phyloP scores from a whole-genome alignment of 2,113 vertebrate genomes.

The Dicrurus megarhynchus region DNA sequence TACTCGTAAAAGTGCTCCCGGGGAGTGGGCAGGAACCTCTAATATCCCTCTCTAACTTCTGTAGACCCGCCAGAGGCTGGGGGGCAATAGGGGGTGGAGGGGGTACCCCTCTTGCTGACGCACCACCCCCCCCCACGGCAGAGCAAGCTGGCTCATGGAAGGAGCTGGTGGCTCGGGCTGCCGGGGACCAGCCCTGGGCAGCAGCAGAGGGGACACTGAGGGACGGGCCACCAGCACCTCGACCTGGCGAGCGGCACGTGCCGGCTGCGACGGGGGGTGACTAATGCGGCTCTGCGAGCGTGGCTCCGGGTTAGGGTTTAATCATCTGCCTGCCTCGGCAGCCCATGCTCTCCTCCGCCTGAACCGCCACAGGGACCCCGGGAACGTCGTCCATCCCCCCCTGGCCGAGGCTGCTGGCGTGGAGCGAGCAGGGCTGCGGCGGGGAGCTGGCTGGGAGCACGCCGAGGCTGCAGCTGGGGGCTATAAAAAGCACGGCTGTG shows the following conservation, averaged over 20 bases:
- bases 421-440: not conserved
- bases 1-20: not conserved
- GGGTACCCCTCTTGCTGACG: not conserved
- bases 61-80: not conserved
- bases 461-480: constrained; percentile 44
- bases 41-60: not conserved
- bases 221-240: not conserved
- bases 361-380: not conserved
- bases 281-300: not conserved
- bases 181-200: not conserved
- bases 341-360: not conserved
- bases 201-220: not conserved
- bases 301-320: constrained; percentile 18
- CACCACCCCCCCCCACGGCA: rapidly evolving
- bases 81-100: rapidly evolving
- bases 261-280: not conserved
- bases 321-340: constrained; percentile 15
- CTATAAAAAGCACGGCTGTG: constrained; percentile 60
- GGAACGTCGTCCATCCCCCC: not conserved
- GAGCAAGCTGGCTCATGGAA: not conserved
- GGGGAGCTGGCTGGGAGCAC: constrained; percentile 20
- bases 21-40: not conserved
- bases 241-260: not conserved
- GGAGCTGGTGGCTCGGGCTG: not conserved
- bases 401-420: constrained; percentile 5